Conservation (phyloP, 2,113 vertebrate species). For the Excalfactoria chinensis region DNA sequence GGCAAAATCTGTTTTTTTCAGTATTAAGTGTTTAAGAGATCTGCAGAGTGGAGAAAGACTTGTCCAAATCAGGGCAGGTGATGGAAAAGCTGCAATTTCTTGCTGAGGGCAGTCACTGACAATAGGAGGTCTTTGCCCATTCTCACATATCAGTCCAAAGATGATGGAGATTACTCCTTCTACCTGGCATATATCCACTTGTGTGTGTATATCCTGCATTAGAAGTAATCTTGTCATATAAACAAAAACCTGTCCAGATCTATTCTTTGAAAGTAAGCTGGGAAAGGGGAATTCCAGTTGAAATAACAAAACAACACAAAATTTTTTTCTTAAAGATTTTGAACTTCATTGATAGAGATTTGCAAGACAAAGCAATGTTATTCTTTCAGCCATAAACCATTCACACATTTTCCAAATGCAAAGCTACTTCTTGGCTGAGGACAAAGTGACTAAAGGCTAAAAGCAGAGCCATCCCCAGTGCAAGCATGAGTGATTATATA, state of each 20-base stretch:
- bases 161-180: neutral
- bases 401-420: neutral
- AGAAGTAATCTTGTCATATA: neutral
- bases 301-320: neutral
- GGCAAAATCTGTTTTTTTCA: slow-evolving; percentile 43
- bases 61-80: neutral
- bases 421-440: neutral
- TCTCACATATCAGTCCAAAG: neutral
- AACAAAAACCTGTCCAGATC: neutral
- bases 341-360: neutral
- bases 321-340: neutral
- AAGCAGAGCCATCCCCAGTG: neutral
- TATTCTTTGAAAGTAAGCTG: neutral
- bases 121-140: neutral
- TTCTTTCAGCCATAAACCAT: neutral
- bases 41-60: neutral
- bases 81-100: neutral
- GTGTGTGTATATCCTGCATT: neutral
- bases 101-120: neutral
- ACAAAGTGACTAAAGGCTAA: slow-evolving; percentile 16
- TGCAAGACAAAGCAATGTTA: neutral
- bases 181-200: neutral
- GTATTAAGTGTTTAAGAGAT: neutral
- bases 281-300: neutral
- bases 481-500: neutral